These are phyloP conservation scores for Drosophila kanekoi DNA, from an alignment of 2,888 invertebrate species.

Conservation along the genomic window DNA sequence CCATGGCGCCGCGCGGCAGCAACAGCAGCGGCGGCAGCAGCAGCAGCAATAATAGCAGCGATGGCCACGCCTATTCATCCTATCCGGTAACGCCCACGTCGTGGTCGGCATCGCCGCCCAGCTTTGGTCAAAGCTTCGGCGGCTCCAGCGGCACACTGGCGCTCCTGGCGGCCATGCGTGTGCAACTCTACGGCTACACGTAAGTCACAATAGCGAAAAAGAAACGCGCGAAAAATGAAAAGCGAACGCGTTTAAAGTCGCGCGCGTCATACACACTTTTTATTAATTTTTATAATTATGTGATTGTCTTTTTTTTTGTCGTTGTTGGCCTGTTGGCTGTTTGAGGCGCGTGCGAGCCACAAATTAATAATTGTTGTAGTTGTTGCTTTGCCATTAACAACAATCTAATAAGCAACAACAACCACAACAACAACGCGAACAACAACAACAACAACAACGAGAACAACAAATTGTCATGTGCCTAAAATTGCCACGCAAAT, in stretches of 20 bases:
- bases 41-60: slow-evolving; percentile 27
- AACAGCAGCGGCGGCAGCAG: slow-evolving; percentile 36
- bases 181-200: slow-evolving; percentile 59
- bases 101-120: slow-evolving; percentile 69
- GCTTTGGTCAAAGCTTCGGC: slow-evolving; percentile 45
- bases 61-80: slow-evolving; percentile 42
- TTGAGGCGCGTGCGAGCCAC: slow-evolving; percentile 60
- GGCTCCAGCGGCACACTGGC: slow-evolving; percentile 54
- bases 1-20: slow-evolving; percentile 40
- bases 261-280: slow-evolving; percentile 5
- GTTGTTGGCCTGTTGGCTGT: neutral
- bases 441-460: slow-evolving; percentile 23
- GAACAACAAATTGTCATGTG: slow-evolving; percentile 72
- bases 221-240: too few relatives aligned
- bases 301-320: neutral
- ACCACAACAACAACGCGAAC: slow-evolving; percentile 16
- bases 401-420: slow-evolving; percentile 45
- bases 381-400: slow-evolving; percentile 23
- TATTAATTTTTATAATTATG: neutral
- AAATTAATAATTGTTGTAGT: slow-evolving; percentile 31
- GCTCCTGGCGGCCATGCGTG: slow-evolving; percentile 54
- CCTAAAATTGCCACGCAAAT: slow-evolving; percentile 77
- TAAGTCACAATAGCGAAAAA: slow-evolving; percentile 60
- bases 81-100: slow-evolving; percentile 78
- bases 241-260: slow-evolving; percentile 28